Base-by-base conservation (phyloP, 1,140 invertebrate species). In the Venturia canescens region DNA sequence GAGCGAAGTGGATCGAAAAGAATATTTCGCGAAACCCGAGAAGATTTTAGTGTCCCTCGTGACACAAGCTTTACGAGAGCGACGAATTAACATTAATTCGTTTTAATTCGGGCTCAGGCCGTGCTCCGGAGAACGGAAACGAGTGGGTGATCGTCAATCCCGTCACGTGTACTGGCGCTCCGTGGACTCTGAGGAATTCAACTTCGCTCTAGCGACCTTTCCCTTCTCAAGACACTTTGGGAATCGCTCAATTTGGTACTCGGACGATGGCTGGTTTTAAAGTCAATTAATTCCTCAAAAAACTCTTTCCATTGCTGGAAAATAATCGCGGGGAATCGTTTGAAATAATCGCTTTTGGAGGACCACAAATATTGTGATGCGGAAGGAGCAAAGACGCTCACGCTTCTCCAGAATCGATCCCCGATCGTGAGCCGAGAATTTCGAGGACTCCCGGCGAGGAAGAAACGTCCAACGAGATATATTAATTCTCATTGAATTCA, bases 1-100 rank as follows among this genome's bases (percentile, higher is more conserved):
- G 31, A 31, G 29, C 31, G 18, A 38, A 48, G 29, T 34, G 44
- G 29, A 38, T 13, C 16, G 21, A 71, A 48, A 38, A 34, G 9
- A 16, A 71, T 34, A 5, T 71, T 38, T 71, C 31, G 29, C 31
- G 69, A 71, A 38, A 38, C 27, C 26, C 60, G 60, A 63, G 60
- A 63, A 63, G 60, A 63, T 63, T 63, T 63, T 63, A 15, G 38
- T 44, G 38, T 13, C n/a, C 18, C 21, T 57, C 53, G 21, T 57
- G 18, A 23, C 21, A 27, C 11, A 66, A 57, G 71, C 78, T 38
- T n/a, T 71, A 71, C 31, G 74, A 77, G 81, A 78, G 80, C 26
- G 71, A 18, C 50, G 81, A 82, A 83, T 82, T 84, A 81, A 70
- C 80, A 83, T 83, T 84, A 84, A 84, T 84, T 84, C 83, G 78